A percentile compares a stretch with the other conserved stretches of the same genome.
phyloP scores from a whole-genome alignment of 2,888 invertebrate species.

The Paralinhomoeus sp. region DNA sequence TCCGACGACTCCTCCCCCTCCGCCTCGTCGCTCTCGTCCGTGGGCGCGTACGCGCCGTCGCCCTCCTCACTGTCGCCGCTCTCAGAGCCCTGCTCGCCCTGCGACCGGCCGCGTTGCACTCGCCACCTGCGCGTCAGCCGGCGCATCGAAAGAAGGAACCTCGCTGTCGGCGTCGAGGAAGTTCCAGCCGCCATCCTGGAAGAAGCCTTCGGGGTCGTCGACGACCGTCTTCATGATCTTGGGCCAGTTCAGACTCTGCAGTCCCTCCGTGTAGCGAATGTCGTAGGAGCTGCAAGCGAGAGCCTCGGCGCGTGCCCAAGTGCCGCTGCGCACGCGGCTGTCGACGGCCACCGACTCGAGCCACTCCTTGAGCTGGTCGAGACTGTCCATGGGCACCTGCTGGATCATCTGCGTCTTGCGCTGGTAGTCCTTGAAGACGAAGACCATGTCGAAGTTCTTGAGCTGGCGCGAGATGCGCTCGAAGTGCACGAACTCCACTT shows the following conservation, averaged over 20 bases:
- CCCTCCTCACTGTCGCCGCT: conserved; percentile 35
- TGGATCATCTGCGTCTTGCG: conserved; percentile 86
- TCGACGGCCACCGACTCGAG: conserved; percentile 47
- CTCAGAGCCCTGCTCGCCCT: conserved; percentile 36
- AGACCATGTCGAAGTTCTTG: conserved; percentile 98
- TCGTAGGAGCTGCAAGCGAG: conserved; percentile 47
- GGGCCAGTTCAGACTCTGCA: conserved; percentile 93
- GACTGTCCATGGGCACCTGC: conserved; percentile 95
- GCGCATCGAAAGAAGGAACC: not conserved
- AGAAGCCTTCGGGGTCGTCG: conserved; percentile 94
- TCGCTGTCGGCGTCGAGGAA: conserved; percentile 60
- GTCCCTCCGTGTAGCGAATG: conserved; percentile 87
- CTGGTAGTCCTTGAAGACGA: conserved; percentile 91
- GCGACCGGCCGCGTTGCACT: not conserved
- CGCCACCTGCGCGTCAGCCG: no score
- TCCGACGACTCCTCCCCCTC: conserved; percentile 13
- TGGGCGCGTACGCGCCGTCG: conserved; percentile 34
- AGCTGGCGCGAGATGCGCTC: conserved; percentile 94
- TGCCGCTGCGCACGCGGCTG: no score
- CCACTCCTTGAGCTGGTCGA: conserved; percentile 99
- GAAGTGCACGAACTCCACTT: conserved; percentile 91
- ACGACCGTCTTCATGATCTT: conserved; percentile 99
- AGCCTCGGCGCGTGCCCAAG: no score
- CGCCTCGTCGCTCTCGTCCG: conserved; percentile 25
- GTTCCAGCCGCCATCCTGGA: conserved; percentile 93